Conservation (phyloP, 2,113 vertebrate genomes). For the Boleophthalmus pectinirostris region DNA sequence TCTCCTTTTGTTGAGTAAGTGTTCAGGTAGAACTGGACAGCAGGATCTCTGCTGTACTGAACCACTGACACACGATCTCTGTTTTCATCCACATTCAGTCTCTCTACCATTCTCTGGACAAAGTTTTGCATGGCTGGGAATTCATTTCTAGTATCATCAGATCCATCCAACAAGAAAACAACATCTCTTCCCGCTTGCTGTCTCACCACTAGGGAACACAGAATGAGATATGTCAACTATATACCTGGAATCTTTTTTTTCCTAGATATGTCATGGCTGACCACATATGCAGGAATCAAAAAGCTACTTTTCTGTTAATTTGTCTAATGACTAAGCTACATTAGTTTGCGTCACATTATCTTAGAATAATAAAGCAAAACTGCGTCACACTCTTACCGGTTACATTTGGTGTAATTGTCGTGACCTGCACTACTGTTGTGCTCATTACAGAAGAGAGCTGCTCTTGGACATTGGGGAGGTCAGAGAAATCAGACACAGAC, state of each 20-base stretch:
- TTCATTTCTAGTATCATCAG: conserved; percentile 27
- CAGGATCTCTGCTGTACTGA: conserved; percentile 62
- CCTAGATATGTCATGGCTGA: not conserved
- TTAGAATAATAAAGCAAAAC: not conserved
- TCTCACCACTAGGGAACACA: not conserved
- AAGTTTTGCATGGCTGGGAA: conserved; percentile 39
- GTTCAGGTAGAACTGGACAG: conserved; percentile 62
- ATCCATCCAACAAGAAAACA: conserved; percentile 22
- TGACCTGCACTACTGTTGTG: not conserved
- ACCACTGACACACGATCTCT: conserved; percentile 63
- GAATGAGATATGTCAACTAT: conserved; percentile 1
- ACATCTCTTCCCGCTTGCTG: not conserved
- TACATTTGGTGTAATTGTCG: conserved; percentile 2
- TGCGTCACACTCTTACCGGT: conserved; percentile 5
- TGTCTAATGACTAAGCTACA: not conserved
- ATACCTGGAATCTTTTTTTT: not conserved
- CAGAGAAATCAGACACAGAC: conserved; percentile 64
- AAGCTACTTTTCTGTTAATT: not conserved
- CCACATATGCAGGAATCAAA: not conserved
- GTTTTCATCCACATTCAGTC: conserved; percentile 36
- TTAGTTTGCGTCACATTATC: no score
- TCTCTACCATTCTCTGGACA: conserved; percentile 40
- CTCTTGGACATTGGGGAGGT: conserved; percentile 39
- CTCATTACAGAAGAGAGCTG: conserved; percentile 11
- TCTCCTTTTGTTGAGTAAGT: conserved; percentile 25